A percentile compares a stretch with the other conserved stretches of the same genome.
Conservation (phyloP, 2,888 invertebrate species). For the Dryococelus australis region DNA sequence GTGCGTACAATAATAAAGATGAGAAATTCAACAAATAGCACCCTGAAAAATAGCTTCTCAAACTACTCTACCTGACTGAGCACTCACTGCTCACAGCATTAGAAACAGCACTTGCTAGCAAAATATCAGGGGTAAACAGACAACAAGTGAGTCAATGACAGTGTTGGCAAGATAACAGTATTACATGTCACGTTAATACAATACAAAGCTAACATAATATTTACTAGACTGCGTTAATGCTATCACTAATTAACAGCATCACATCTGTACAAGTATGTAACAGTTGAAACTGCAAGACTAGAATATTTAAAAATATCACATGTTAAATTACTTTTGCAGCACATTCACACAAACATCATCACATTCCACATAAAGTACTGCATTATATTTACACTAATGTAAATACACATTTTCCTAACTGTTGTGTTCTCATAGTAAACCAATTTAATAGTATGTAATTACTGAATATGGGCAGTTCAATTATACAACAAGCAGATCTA, state of each 20-base stretch:
- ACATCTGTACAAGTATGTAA: neutral
- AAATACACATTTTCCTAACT: neutral
- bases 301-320: conserved; percentile 16
- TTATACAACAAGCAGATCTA: neutral
- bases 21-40: neutral
- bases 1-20: neutral
- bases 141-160: neutral
- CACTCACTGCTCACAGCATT: neutral
- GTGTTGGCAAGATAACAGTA: neutral
- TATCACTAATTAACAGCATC: neutral
- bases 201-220: neutral
- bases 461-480: neutral
- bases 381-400: neutral
- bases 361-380: neutral
- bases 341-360: neutral
- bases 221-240: neutral
- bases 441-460: neutral
- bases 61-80: too few relatives aligned
- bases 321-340: neutral
- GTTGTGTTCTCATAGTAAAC: neutral
- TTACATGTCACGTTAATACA: neutral
- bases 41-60: neutral
- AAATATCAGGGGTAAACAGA: neutral
- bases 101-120: neutral
- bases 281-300: conserved; percentile 7